phyloP scores from a whole-genome alignment of 2,888 invertebrate genomes.

The Thumatha senex region DNA sequence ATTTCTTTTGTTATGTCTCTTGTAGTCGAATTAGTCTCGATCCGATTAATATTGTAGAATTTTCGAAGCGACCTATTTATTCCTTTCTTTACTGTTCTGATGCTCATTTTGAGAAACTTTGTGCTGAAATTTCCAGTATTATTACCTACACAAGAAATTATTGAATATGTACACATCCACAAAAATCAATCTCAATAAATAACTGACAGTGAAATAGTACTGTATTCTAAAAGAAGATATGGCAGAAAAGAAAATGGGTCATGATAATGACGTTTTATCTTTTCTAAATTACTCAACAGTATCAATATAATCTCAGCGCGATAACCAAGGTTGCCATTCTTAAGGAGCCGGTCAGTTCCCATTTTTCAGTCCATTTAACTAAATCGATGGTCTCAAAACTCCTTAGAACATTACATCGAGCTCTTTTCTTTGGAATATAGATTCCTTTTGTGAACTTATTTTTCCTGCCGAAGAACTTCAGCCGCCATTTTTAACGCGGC shows the following conservation, averaged over 20 bases:
- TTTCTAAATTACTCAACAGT: not conserved
- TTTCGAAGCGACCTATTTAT: too few relatives aligned
- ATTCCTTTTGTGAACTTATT: conserved; percentile 32
- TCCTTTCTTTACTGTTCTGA: too few relatives aligned
- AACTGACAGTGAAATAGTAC: too few relatives aligned
- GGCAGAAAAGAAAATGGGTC: not conserved
- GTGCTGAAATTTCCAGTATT: too few relatives aligned
- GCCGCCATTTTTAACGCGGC: conserved; percentile 15
- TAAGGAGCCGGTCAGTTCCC: conserved; percentile 59
- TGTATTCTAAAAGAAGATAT: not conserved
- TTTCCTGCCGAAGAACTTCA: conserved; percentile 28
- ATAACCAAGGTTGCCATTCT: conserved; percentile 34
- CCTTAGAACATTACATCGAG: conserved; percentile 40
- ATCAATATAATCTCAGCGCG: conserved; percentile 3
- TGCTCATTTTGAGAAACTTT: too few relatives aligned
- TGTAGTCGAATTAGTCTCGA: too few relatives aligned
- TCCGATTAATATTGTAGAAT: too few relatives aligned
- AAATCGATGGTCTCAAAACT: conserved; percentile 62
- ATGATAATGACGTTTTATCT: not conserved
- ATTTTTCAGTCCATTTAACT: conserved; percentile 73
- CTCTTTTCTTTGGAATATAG: conserved; percentile 47
- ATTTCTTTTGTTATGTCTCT: too few relatives aligned
- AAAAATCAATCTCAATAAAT: too few relatives aligned
- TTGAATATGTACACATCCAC: too few relatives aligned
- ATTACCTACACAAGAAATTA: too few relatives aligned